Evolutionary conservation across 2,888 invertebrate genomes (phyloP), one percentile per base, ranked within the genome.

Genomic region (Augiades crinisus): DNA sequence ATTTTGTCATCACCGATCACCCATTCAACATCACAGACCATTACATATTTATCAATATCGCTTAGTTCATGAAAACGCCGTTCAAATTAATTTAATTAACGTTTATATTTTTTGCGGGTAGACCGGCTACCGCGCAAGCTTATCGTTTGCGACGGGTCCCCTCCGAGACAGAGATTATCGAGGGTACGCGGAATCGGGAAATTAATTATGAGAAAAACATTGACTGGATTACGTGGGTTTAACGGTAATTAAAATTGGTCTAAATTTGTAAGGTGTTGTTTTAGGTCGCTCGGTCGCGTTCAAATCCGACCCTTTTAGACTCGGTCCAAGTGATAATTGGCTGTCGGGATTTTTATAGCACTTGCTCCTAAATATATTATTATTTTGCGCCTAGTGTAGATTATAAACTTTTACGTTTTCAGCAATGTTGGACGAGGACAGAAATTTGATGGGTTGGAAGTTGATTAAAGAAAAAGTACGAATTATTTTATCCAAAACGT

Each of bases 161-260:
- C 67, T 75, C 75, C 72, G 74, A 74, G 69, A 67, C 40, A 8
- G 40, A 70, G 82, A 78, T 83, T 80, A 84, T 77, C 72, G 72
- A 71, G 72, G 75, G 71, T 72, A 71, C 69, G 64, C 68, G 68
- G 70, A 75, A 75, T 81, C 72, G 73, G 68, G 68, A 76, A 81
- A 83, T 83, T 83, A 82, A 81, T 83, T 80, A 79, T 75, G 79
- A 77, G 80, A 81, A 83, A 82, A 81, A 81, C 78, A 70, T 72
- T 67, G 66, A 71, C 69, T 70, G 70, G 75, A 77, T 81, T 77
- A 78, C 68, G 63, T 59, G 69, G 78, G 68, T 67, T 70, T 64
- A 64, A 58, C 62, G 60, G 64, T 66, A 68, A 70, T 72, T 73
- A 70, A 63, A 62, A 59, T 58, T 54, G 62, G 59, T 65, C 59